Evolutionary conservation across 2,113 vertebrate species (phyloP).

Genomic region (Amphiprion ocellaris): DNA sequence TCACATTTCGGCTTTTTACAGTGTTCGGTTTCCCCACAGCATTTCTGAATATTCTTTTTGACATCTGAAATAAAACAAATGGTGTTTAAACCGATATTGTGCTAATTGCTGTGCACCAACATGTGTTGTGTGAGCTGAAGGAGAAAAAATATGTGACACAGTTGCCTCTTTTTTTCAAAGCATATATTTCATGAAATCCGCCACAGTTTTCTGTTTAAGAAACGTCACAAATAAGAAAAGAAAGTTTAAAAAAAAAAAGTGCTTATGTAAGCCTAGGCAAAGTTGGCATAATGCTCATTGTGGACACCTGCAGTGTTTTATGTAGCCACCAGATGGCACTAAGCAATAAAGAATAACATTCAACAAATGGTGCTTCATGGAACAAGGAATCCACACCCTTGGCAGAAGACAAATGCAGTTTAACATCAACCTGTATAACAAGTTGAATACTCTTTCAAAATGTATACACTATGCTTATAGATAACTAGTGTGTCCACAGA

Average conservation of each 20-base stretch:
- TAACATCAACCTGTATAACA: slow-evolving; percentile 7
- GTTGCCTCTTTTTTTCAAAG: slow-evolving; percentile 38
- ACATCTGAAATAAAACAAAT: slow-evolving; percentile 75
- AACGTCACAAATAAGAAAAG: slow-evolving; percentile 29
- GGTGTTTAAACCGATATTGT: slow-evolving; percentile 29
- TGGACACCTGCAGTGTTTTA: slow-evolving; percentile 36
- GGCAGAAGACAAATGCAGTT: slow-evolving; percentile 6
- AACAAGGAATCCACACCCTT: neutral
- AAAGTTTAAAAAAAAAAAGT: slow-evolving; percentile 27
- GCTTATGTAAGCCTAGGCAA: slow-evolving; percentile 16
- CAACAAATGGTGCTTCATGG: neutral
- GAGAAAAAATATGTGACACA: slow-evolving; percentile 21
- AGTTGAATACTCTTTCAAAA: neutral
- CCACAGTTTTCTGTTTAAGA: slow-evolving; percentile 8
- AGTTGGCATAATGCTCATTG: neutral
- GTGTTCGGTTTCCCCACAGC: slow-evolving; percentile 54
- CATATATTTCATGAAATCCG: slow-evolving; percentile 47
- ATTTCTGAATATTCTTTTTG: slow-evolving; percentile 68
- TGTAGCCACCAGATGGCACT: slow-evolving; percentile 61
- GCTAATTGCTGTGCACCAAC: neutral
- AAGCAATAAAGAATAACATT: slow-evolving; percentile 37
- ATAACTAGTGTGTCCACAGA: slow-evolving; percentile 32
- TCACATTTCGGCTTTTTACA: slow-evolving; percentile 66
- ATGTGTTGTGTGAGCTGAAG: neutral
- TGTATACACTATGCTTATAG: slow-evolving; percentile 1